Base-by-base conservation (phyloP, 1,140 invertebrate genomes). In the Muscidifurax raptorellus region DNA sequence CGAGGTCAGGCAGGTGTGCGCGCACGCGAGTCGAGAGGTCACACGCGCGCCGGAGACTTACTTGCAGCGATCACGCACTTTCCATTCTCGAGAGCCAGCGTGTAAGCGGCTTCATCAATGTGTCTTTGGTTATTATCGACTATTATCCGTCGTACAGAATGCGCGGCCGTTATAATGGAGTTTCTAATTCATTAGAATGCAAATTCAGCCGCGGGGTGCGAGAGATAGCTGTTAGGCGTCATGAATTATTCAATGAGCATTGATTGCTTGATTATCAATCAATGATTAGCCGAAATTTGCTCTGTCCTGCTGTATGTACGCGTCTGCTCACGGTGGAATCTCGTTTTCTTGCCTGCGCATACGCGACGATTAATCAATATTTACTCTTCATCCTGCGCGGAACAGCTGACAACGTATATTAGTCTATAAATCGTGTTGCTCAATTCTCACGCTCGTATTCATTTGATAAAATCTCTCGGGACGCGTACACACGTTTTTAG, bases 1-100 rank as follows among this genome's bases (percentile, higher is more conserved):
- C 83, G 88, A 87, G 91, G 91, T 92, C 91, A 91, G 89, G 90
- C 91, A 92, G 91, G 91, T 91, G 91, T 90, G 85, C 27, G 84
- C 85, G 91, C 90, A 84, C n/a, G 85, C 85, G 76, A 36, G 85
- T 82, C 82, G 81, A 69, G 85, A 76, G 90, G 90, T 91, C 90
- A 87, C 85, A 87, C 85, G 85, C 87, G 86, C 78, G 85, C 85
- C 87, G 87, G 87, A 87, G 36, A 36, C 36, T 36, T 9, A 36
- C 36, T 10, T 36, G 36, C 36, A 7, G 87, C 87, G 89, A 88
- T 89, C 89, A 88, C 87, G 89, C 82, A 79, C 85, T 86, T 84
- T 80, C 78, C 32, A 69, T 40, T 80, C 78, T 18, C 71, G 30
- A 74, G 30, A 69, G 25, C 30, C 32, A 2, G 9, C 10, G 22